Base-by-base conservation (phyloP, 1,140 invertebrate species). In the Leptinotarsa texana region DNA sequence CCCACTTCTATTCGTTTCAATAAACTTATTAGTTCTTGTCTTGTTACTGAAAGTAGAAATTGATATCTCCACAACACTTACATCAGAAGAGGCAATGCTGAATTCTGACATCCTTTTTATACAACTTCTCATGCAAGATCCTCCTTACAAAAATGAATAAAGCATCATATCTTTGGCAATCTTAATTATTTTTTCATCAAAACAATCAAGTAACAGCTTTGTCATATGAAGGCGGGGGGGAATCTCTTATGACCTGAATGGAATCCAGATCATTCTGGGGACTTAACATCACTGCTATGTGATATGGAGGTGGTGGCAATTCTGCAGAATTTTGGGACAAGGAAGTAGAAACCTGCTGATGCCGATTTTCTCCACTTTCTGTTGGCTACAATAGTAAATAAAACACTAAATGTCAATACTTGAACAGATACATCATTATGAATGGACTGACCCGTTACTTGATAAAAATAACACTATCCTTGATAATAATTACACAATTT, bases 221-320 rank as follows among this genome's bases (percentile, higher is more conserved):
- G 65, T 89, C 89, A 81, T 92, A 92, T 72, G 90, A 89, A 42
- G 90, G 91, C n/a, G 90, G 90, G 3, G 90, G 90, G 13, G 88
- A 87, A 78, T 89, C 88, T 21, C 78, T 33, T n/a, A 80, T 74
- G 15, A 87, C 85, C 49, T 83, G 74, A 4, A 84, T 80, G 8
- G 86, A 84, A 62, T 83, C 76, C 5, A 82, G 75, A 75, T 83
- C 78, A 22, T 86, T 85, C 65, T 87, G 86, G 21, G 78, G 71
- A 13, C 90, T 90, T 79, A 92, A 88, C 67, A 91, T 85, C 69
- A 91, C 89, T 8, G 91, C 90, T 84, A 91, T 90, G 82, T 91
- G 90, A 86, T 91, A 91, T 5, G 91, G 91, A 11, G 91, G 90
- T 18, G 90, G 90, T 0, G 81, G 79, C 65, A 81, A 47, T 77